These are phyloP conservation scores for Pavo muticus DNA, from an alignment of 2,113 vertebrate genomes.

Conservation along the genomic window DNA sequence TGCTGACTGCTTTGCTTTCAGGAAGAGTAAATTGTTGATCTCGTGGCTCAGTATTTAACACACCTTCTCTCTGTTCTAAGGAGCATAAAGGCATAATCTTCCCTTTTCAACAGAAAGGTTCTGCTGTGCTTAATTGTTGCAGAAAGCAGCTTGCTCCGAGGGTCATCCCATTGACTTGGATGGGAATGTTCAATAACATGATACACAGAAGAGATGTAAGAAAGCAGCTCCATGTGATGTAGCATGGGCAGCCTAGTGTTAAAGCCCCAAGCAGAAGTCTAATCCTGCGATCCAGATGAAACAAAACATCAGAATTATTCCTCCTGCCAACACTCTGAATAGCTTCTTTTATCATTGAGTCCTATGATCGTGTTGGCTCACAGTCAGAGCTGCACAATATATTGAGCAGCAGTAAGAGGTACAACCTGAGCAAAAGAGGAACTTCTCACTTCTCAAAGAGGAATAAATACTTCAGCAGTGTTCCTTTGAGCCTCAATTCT, in stretches of 20 bases:
- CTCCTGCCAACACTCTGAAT: slow-evolving; percentile 50
- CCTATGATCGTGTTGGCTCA: neutral
- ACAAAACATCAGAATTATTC: slow-evolving; percentile 8
- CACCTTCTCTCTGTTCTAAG: neutral
- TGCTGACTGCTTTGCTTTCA: neutral
- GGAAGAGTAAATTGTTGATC: neutral
- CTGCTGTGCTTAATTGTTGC: neutral
- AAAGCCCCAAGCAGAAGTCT: neutral
- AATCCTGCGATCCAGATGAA: slow-evolving; percentile 25
- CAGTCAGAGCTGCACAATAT: neutral
- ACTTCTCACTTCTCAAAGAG: neutral
- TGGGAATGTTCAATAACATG: neutral
- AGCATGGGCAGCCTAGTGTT: neutral
- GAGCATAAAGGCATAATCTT: neutral
- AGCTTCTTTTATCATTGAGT: slow-evolving; percentile 32
- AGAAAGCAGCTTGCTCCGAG: neutral
- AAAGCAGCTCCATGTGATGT: neutral
- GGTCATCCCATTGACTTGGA: neutral
- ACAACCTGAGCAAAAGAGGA: slow-evolving; percentile 31
- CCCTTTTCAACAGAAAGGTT: neutral
- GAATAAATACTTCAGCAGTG: neutral
- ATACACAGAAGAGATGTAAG: neutral
- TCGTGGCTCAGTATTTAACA: neutral
- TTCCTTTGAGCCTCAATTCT: neutral
- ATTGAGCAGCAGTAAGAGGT: neutral